These are phyloP conservation scores for Quadriops clusia DNA, from an alignment of 2,888 invertebrate species.

Conservation along the genomic window DNA sequence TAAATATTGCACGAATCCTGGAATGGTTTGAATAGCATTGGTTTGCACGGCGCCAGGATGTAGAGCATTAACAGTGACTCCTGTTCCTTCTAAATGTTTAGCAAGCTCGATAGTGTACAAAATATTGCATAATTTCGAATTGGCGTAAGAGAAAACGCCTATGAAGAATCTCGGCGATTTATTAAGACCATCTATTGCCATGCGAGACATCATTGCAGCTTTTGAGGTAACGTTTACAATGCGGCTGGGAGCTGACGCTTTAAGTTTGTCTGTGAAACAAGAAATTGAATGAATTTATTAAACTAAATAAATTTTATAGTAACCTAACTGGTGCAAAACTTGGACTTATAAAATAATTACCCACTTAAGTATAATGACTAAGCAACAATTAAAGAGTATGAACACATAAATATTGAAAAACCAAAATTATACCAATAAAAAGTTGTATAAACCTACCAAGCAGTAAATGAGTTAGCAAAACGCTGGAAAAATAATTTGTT, in stretches of 20 bases:
- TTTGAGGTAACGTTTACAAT: slow-evolving; percentile 25
- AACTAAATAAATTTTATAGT: no score
- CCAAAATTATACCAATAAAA: no score
- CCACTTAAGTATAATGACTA: no score
- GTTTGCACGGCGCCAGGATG: slow-evolving; percentile 23
- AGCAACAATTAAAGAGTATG: no score
- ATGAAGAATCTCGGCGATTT: slow-evolving; percentile 5
- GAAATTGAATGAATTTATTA: no score
- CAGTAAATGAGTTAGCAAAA: slow-evolving; percentile 54
- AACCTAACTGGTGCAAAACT: no score
- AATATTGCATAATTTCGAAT: slow-evolving; percentile 24
- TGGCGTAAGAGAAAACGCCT: slow-evolving; percentile 14
- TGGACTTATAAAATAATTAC: no score
- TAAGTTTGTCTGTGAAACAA: slow-evolving; percentile 42
- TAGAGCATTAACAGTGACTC: slow-evolving; percentile 20
- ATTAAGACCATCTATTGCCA: slow-evolving; percentile 15
- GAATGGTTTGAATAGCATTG: slow-evolving; percentile 6
- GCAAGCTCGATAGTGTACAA: slow-evolving; percentile 22
- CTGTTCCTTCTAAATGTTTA: slow-evolving; percentile 17
- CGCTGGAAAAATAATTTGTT: slow-evolving; percentile 15
- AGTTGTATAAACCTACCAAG: slow-evolving; percentile 32
- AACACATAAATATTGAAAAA: no score
- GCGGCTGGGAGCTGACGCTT: slow-evolving; percentile 22
- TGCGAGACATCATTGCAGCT: slow-evolving; percentile 14
- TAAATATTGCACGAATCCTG: slow-evolving; percentile 3